Conservation (phyloP, 2,797 vertebrate species). For the Anguilla marmorata region DNA sequence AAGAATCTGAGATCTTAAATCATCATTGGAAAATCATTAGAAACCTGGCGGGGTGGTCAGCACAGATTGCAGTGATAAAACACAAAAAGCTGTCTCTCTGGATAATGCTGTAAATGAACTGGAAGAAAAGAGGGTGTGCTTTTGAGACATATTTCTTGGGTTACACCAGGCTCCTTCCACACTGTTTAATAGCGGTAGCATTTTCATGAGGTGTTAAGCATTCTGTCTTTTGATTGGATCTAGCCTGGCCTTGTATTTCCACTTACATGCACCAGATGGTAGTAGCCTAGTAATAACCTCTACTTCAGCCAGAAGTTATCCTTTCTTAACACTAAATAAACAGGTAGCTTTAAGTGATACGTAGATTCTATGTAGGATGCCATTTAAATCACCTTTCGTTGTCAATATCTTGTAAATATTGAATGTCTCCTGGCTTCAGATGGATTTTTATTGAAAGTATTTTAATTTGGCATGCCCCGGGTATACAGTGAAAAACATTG, state of each 20-base stretch:
- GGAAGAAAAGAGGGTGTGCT: conserved; percentile 71
- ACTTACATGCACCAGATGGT: conserved; percentile 84
- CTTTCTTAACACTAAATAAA: conserved; percentile 20
- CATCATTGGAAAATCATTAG: conserved; percentile 82
- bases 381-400: background rate
- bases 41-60: conserved; percentile 75
- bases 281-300: conserved; percentile 54
- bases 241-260: conserved; percentile 65
- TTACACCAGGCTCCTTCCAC: conserved; percentile 61
- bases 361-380: background rate
- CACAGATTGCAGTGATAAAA: conserved; percentile 77
- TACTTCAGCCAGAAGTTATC: conserved; percentile 65
- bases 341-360: background rate
- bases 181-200: conserved; percentile 71
- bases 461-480: background rate
- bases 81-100: conserved; percentile 56
- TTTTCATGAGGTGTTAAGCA: conserved; percentile 89
- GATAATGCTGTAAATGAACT: conserved; percentile 70
- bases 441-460: background rate
- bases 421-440: background rate
- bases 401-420: background rate
- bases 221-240: conserved; percentile 73
- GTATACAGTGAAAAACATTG: background rate
- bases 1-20: conserved; percentile 70
- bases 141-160: conserved; percentile 65